Conservation (phyloP, 2,888 invertebrate genomes). For the Mimas tiliae region DNA sequence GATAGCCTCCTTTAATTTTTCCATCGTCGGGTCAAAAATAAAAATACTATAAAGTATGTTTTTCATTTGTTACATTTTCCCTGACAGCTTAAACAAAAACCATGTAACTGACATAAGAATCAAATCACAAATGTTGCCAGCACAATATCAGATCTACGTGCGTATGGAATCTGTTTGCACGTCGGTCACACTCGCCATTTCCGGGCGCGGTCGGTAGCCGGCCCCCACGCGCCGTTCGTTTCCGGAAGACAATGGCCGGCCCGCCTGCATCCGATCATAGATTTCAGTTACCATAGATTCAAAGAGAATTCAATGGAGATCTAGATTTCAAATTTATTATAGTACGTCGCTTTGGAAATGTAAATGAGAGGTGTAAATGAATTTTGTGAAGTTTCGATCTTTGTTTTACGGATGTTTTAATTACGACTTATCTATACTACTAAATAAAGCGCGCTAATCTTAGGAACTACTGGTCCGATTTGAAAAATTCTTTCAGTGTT, state of each 20-base stretch:
- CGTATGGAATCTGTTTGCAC: conserved; percentile 38
- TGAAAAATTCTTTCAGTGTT: too few species aligned
- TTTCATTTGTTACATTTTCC: too few species aligned
- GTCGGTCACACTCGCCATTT: conserved; percentile 68
- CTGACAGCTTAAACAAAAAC: too few species aligned
- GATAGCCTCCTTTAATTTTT: too few species aligned
- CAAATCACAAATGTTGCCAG: conserved; percentile 28
- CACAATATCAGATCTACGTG: conserved; percentile 42
- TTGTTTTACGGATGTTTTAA: background rate
- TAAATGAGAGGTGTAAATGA: conserved; percentile 9
- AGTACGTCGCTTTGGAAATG: conserved; percentile 9
- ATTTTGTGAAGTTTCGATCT: background rate
- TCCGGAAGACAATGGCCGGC: conserved; percentile 79
- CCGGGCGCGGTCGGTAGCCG: conserved; percentile 58
- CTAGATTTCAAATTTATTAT: conserved; percentile 3
- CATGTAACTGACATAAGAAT: background rate
- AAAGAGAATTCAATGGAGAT: conserved; percentile 1
- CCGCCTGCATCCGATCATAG: conserved; percentile 71
- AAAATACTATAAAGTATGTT: too few species aligned
- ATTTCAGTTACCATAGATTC: conserved; percentile 53
- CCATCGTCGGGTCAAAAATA: too few species aligned
- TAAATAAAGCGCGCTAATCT: too few species aligned
- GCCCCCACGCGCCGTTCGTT: conserved; percentile 70
- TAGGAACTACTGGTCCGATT: too few species aligned
- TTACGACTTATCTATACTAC: background rate